Evolutionary conservation across 2,888 invertebrate genomes (phyloP).

Genomic region (Pyrocoelia pectoralis): DNA sequence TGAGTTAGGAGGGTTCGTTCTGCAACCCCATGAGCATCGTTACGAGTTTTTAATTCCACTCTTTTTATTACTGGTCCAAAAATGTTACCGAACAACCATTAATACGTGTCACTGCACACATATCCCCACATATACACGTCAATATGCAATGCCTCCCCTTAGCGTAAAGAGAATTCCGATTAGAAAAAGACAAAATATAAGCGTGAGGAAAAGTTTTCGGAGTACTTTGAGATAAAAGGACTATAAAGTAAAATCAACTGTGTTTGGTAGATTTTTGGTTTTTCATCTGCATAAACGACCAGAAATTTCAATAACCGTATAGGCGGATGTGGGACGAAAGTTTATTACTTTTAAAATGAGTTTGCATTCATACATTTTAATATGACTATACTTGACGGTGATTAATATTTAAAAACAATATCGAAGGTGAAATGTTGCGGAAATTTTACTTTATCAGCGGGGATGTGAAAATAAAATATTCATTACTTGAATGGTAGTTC

Average conservation of each 20-base stretch:
- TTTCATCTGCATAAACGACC: constrained; percentile 52
- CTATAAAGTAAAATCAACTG: constrained; percentile 44
- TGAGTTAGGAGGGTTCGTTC: constrained; percentile 46
- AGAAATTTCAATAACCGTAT: constrained; percentile 52
- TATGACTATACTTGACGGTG: constrained; percentile 19
- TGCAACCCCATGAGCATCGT: constrained; percentile 50
- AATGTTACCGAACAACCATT: constrained; percentile 49
- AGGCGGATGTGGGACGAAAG: constrained; percentile 47
- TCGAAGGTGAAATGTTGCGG: not conserved
- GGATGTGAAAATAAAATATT: not conserved
- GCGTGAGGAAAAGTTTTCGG: not conserved
- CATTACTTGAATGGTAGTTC: not conserved
- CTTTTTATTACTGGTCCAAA: constrained; percentile 52
- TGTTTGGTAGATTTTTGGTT: constrained; percentile 44
- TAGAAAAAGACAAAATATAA: constrained; percentile 4
- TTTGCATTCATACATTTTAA: constrained; percentile 52
- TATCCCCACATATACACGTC: constrained; percentile 9
- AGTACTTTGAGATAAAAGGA: constrained; percentile 40
- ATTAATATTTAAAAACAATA: constrained; percentile 34
- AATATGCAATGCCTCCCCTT: constrained; percentile 10
- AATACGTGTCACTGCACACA: constrained; percentile 48
- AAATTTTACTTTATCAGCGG: not conserved
- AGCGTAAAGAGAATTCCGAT: not conserved
- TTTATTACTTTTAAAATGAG: constrained; percentile 51
- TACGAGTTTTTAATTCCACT: constrained; percentile 57